A percentile compares a stretch with the other conserved stretches of the same genome.
Conservation (phyloP, 2,113 vertebrate genomes). For the Vimba vimba region DNA sequence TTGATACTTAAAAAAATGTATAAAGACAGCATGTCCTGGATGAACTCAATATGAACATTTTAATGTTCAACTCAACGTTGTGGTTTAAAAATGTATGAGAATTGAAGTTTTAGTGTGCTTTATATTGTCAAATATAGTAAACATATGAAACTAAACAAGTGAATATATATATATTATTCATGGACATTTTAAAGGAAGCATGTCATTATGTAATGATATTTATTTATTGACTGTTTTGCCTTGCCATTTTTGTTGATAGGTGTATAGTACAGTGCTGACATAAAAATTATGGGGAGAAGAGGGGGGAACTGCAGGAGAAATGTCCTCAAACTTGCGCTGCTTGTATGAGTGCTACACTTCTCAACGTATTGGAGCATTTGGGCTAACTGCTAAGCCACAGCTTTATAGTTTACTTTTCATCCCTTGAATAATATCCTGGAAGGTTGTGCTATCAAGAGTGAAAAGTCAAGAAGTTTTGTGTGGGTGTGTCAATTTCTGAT, state of each 20-base stretch:
- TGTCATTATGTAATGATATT: too few species aligned
- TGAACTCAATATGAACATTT: background rate
- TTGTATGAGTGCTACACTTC: background rate
- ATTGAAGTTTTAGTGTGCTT: background rate
- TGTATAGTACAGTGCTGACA: background rate
- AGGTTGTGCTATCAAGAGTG: background rate
- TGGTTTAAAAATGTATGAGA: background rate
- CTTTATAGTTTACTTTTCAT: slow-evolving; percentile 3
- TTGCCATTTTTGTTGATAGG: background rate
- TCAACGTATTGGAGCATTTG: background rate
- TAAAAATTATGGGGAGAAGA: background rate
- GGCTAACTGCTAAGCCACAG: background rate
- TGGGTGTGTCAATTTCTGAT: slow-evolving; percentile 17
- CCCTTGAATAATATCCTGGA: background rate
- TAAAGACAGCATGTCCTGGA: background rate
- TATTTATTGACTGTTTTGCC: background rate
- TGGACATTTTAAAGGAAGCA: background rate
- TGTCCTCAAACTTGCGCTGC: background rate
- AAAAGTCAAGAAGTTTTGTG: slow-evolving; percentile 2
- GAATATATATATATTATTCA: background rate
- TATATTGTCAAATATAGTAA: background rate
- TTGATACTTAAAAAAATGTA: too few species aligned
- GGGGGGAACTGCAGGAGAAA: background rate
- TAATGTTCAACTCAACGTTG: background rate
- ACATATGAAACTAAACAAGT: background rate